Conservation (phyloP, 2,888 invertebrate genomes). For the Mesorhabditis sp. region DNA sequence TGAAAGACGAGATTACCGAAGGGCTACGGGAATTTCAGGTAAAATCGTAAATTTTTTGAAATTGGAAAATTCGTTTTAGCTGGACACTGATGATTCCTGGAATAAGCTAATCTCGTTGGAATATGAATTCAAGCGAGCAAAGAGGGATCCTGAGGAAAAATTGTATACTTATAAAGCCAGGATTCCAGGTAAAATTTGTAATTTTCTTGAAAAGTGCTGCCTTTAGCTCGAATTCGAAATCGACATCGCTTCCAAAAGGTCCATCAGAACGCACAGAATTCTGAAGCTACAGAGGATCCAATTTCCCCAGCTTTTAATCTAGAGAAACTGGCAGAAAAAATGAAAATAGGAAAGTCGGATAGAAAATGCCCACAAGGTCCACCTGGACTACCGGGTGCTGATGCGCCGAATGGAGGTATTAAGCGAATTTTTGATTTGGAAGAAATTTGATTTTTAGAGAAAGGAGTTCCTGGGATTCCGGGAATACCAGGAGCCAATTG, state of each 20-base stretch:
- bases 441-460: too few relatives aligned
- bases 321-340: background rate
- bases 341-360: background rate
- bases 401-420: background rate
- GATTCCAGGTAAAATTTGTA: background rate
- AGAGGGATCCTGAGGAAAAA: background rate
- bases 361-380: background rate
- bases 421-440: background rate
- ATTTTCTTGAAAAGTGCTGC: too few relatives aligned
- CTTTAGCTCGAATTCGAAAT: background rate
- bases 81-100: background rate
- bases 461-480: background rate
- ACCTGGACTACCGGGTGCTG: background rate
- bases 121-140: background rate
- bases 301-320: background rate
- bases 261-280: background rate
- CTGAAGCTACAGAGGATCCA: background rate
- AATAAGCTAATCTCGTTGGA: background rate
- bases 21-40: constrained; percentile 1
- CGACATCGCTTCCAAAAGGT: background rate
- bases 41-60: background rate
- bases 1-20: background rate
- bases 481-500: background rate
- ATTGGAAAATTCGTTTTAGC: background rate
- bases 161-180: background rate